Percentiles rank a stretch among this genome's conserved stretches.
Evolutionary conservation across 2,888 invertebrate genomes (phyloP).

Genomic region (Odontomyia ornata): DNA sequence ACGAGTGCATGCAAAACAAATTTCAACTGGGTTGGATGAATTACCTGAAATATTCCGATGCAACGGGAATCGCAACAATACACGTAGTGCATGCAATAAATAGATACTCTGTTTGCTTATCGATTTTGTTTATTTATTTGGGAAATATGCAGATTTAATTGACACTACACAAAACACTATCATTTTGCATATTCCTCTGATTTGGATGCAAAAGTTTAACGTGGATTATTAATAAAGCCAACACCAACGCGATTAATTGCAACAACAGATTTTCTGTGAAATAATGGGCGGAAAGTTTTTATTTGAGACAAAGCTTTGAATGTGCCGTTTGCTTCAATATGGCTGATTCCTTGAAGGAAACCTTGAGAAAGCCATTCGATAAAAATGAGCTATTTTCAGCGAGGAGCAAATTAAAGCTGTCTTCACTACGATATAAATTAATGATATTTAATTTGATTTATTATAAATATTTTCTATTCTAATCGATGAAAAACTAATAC

Average conservation of each 20-base stretch:
- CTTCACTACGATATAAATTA: no score
- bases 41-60: neutral
- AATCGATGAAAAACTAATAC: no score
- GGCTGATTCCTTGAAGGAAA: neutral
- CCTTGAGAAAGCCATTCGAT: constrained; percentile 3
- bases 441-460: no score
- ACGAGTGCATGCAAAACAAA: neutral
- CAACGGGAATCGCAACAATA: neutral
- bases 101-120: neutral
- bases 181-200: neutral
- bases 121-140: neutral
- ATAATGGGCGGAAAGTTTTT: neutral
- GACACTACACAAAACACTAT: neutral
- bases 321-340: neutral
- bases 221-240: neutral
- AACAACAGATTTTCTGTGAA: neutral
- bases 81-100: neutral
- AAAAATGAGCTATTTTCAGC: neutral
- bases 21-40: neutral
- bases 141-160: neutral
- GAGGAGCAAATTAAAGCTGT: neutral
- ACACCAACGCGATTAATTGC: neutral
- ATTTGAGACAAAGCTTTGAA: neutral
- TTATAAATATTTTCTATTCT: no score
- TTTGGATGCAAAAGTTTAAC: neutral